phyloP scores from a whole-genome alignment of 2,888 invertebrate genomes.

The Gnatocerus cornutus region DNA sequence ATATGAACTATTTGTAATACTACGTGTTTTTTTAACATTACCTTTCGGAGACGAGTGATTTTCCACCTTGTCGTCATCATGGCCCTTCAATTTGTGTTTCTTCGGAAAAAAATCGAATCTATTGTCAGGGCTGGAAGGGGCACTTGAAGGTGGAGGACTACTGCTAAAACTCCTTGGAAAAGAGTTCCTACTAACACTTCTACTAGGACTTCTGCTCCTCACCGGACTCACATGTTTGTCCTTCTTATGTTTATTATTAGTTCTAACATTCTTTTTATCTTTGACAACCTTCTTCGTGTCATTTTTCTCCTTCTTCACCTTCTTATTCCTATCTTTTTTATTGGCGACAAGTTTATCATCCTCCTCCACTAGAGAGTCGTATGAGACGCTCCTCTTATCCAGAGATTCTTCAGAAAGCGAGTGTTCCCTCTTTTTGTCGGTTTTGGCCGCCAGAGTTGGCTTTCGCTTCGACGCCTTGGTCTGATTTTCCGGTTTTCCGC shows the following conservation, averaged over 20 bases:
- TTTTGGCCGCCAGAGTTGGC: conserved; percentile 64
- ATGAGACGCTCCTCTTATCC: conserved; percentile 37
- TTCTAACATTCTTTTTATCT: conserved; percentile 53
- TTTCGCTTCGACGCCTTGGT: conserved; percentile 61
- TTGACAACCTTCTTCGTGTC: conserved; percentile 55
- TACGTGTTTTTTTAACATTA: too few relatives aligned
- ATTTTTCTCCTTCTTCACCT: conserved; percentile 48
- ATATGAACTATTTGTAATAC: too few relatives aligned
- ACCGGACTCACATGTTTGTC: conserved; percentile 58
- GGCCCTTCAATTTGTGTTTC: conserved; percentile 52
- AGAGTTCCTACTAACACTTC: conserved; percentile 60
- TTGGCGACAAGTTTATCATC: conserved; percentile 29
- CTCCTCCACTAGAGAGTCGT: conserved; percentile 40
- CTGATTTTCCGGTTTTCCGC: conserved; percentile 47
- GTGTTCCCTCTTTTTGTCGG: conserved; percentile 64
- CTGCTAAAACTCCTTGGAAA: conserved; percentile 62
- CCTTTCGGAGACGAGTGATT: conserved; percentile 22
- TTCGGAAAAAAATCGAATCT: conserved; percentile 58
- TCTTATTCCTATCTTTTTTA: conserved; percentile 50
- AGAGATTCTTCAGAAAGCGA: conserved; percentile 62
- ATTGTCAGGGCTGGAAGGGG: conserved; percentile 66
- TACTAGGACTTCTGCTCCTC: conserved; percentile 55
- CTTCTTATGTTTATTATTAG: conserved; percentile 45
- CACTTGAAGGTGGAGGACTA: conserved; percentile 67
- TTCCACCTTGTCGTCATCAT: conserved; percentile 11